phyloP scores from a whole-genome alignment of 1,140 invertebrate genomes.

The Saccostrea cuccullata region DNA sequence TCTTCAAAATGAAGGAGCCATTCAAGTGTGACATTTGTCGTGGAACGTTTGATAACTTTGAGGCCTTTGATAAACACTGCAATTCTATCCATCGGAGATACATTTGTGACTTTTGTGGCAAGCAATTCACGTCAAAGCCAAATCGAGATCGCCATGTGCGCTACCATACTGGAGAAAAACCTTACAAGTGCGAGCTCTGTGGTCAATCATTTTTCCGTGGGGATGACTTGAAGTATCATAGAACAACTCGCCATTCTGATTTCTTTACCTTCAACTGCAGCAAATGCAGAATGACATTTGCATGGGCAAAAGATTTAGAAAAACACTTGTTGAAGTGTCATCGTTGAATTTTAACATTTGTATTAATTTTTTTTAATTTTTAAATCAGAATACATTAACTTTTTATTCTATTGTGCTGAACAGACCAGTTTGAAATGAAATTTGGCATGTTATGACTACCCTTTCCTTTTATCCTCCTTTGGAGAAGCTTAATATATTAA shows the following conservation, averaged over 20 bases:
- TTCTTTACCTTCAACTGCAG: slow-evolving; percentile 66
- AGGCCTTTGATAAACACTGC: slow-evolving; percentile 67
- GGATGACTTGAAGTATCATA: slow-evolving; percentile 74
- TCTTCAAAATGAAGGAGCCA: slow-evolving; percentile 61
- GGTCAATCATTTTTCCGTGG: slow-evolving; percentile 70
- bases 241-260: slow-evolving; percentile 72
- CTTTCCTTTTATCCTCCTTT: no score
- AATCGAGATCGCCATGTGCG: slow-evolving; percentile 74
- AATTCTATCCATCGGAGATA: slow-evolving; percentile 65
- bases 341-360: slow-evolving; percentile 3
- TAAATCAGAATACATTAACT: no score
- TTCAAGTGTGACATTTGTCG: slow-evolving; percentile 66
- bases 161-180: slow-evolving; percentile 74
- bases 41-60: slow-evolving; percentile 63
- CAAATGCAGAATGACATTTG: slow-evolving; percentile 64
- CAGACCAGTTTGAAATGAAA: no score
- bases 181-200: slow-evolving; percentile 74
- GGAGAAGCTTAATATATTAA: no score
- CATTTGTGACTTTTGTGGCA: slow-evolving; percentile 73
- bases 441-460: no score
- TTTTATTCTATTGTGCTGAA: no score
- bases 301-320: slow-evolving; percentile 70
- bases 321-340: slow-evolving; percentile 60
- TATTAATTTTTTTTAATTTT: not conserved
- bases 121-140: slow-evolving; percentile 74